Evolutionary conservation across 1,140 invertebrate species (phyloP), one percentile per base, ranked within the genome.

Genomic region (Eriosoma lanigerum): DNA sequence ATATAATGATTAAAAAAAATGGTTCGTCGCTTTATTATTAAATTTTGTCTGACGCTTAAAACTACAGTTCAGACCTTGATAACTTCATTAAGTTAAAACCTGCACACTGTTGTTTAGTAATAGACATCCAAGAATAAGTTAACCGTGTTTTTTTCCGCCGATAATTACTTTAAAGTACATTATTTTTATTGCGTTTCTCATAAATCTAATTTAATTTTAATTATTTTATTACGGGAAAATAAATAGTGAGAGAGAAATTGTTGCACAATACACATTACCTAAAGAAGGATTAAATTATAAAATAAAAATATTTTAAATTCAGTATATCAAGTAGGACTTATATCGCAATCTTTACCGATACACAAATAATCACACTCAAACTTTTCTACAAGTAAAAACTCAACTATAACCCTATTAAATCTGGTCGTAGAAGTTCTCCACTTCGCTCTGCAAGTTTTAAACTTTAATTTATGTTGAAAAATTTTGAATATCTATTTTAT

Each of bases 21-120:
- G 32, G 19, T n/a, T 38, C 19, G 32, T 64, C 10, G 19, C 3
- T 38, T 3, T 38, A 12, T 64, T 64, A 64, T 64, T 44, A 64
- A 64, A 64, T 64, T 44, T 0, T 5, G 10, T 60, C 19, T 12
- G 9, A 1, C 10, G n/a, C 38, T 21, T n/a, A 46, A 44, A 21
- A 46, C 3, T 66, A 13, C 32, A 44, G 62, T 44, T 46, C n/a
- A 24, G 64, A 24, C 38, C 64, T 21, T 46, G 12, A 15, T 46
- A 68, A 68, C 64, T 68, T 46, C 64, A 46, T 68, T 68, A 68
- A 21, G 64, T 68, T 46, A 46, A 46, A 68, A 44, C 64, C 64
- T 17, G 38, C 32, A 38, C 32, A 68, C 64, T 17, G 64, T 46
- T 68, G 38, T 68, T 66, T 21, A 44, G 32, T 21, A 44, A 46